Evolutionary conservation across 2,113 vertebrate species (phyloP).

Genomic region (Cyprinodon brontotheroides): DNA sequence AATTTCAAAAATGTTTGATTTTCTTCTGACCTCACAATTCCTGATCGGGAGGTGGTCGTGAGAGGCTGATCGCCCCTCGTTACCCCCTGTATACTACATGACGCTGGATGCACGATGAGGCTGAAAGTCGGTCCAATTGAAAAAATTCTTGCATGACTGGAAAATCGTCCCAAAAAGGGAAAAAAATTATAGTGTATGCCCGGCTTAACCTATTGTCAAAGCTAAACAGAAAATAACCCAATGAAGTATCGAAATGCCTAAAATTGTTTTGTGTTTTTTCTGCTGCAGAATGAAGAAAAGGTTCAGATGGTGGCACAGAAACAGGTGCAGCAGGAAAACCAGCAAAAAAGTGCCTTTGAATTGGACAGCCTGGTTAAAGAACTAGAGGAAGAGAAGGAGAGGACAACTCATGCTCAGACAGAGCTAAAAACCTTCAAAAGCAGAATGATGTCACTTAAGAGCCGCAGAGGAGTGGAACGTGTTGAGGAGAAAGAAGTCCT

Average conservation of each 20-base stretch:
- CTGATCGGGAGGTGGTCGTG: too few relatives aligned
- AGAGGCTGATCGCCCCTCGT: too few relatives aligned
- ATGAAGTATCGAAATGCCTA: neutral
- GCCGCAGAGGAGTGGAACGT: slow-evolving; percentile 87
- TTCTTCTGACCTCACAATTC: too few relatives aligned
- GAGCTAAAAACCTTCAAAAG: slow-evolving; percentile 81
- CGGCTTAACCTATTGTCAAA: neutral
- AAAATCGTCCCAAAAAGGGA: too few relatives aligned
- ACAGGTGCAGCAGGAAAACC: slow-evolving; percentile 76
- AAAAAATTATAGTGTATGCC: too few relatives aligned
- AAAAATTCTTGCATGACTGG: too few relatives aligned
- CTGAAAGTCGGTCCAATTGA: too few relatives aligned
- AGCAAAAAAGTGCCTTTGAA: slow-evolving; percentile 61
- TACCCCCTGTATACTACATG: too few relatives aligned
- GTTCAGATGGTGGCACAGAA: slow-evolving; percentile 68
- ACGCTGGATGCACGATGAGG: too few relatives aligned
- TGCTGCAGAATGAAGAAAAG: slow-evolving; percentile 86
- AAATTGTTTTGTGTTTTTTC: slow-evolving; percentile 21
- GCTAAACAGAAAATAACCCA: neutral
- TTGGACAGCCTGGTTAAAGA: slow-evolving; percentile 74
- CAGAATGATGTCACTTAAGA: slow-evolving; percentile 85
- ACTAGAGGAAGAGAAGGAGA: slow-evolving; percentile 84
- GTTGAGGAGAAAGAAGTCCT: slow-evolving; percentile 93
- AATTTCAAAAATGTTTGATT: too few relatives aligned
- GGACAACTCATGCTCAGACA: slow-evolving; percentile 73